Conservation (phyloP, 2,888 invertebrate species). For the Lissocephala sabroskyi region DNA sequence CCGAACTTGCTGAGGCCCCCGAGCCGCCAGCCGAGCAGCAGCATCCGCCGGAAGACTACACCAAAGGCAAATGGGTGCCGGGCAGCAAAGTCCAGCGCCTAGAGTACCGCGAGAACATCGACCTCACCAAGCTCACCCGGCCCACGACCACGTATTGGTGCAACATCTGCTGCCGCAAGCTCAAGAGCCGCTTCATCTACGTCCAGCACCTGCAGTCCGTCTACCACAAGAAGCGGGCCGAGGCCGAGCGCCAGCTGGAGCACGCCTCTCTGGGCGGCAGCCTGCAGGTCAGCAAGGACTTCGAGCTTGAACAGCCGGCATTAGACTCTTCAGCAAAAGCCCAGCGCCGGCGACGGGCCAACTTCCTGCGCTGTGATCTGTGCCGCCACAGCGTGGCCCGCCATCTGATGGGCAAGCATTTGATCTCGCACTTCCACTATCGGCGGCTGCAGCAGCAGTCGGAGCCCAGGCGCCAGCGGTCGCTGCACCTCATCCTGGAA, state of each 20-base stretch:
- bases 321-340: too few relatives aligned
- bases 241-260: conserved; percentile 81
- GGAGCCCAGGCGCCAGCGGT: conserved; percentile 51
- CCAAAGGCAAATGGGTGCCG: conserved; percentile 85
- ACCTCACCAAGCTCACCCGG: conserved; percentile 43
- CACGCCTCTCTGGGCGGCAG: conserved; percentile 72
- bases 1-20: conserved; percentile 43
- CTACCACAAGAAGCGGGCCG: conserved; percentile 79
- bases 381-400: conserved; percentile 81
- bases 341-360: conserved; percentile 73
- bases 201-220: conserved; percentile 84
- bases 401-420: conserved; percentile 85
- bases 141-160: conserved; percentile 78
- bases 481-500: conserved; percentile 79
- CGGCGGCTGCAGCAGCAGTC: conserved; percentile 77
- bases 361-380: conserved; percentile 79
- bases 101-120: conserved; percentile 73
- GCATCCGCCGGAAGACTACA: conserved; percentile 80
- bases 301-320: conserved; percentile 5
- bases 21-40: conserved; percentile 72
- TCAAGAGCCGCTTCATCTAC: conserved; percentile 83
- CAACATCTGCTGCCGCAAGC: conserved; percentile 83
- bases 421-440: conserved; percentile 89
- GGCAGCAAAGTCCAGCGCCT: conserved; percentile 76
- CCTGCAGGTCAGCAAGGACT: conserved; percentile 24